Evolutionary conservation across 2,113 vertebrate species (phyloP), one percentile per base, ranked within the genome.

Genomic region (Asarcornis scutulata): DNA sequence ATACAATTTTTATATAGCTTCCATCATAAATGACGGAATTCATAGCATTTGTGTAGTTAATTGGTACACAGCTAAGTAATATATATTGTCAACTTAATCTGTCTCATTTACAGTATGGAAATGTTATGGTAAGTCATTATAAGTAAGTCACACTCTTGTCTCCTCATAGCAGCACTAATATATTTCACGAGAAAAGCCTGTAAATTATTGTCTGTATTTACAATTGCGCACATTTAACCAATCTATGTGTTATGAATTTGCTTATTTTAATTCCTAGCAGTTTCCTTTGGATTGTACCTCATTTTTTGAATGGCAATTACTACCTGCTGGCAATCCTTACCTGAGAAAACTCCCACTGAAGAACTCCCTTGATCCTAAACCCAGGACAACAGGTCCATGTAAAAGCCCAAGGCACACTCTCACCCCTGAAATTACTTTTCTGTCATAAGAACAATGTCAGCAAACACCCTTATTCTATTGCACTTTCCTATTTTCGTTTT

Each of bases 161-260:
- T 93, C 89, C 86, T 84, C 52, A 15, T 36, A 93, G 80, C 73
- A 94, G 74, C 83, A 66, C 59, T 95, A 96, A 84, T 72, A 73
- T 40, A 78, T 58, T 85, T 83, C 62, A 93, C 95, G 83, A 96
- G 46, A 89, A 94, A 83, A 91, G 74, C 73, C 68, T 91, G 87
- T 96, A 96, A 96, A 91, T 95, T 95, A 93, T 94, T 96, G 86
- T 88, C 91, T 91, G 0, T 86, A 84, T 91, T 95, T 91, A 96
- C 74, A 86, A 13, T 52, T 89, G 76, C 89, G 84, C 71, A 74
- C 48, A 42, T 88, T 80, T 93, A 91, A 92, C 60, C 85, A 55
- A 91, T 77, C 63, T 40, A 50, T 23, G 78, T 31, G 13, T 91
- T 94, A 89, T 36, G 83, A 84, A 46, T 91, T 83, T 83, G 17